Evolutionary conservation across 2,113 vertebrate genomes (phyloP).

Genomic region (Nesogale talazaci): DNA sequence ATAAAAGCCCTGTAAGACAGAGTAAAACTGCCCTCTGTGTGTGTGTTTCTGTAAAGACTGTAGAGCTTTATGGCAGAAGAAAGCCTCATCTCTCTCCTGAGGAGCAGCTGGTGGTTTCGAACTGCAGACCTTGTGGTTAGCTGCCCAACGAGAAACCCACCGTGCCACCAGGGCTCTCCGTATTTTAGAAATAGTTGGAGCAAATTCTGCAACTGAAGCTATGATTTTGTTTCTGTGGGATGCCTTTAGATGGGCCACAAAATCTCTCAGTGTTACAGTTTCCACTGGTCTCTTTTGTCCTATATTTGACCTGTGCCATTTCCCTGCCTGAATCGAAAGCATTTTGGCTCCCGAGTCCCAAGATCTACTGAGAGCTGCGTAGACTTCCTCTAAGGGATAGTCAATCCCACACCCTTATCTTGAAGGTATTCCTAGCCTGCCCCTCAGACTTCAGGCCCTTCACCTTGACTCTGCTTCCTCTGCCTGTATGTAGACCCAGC

Average conservation of each 20-base stretch:
- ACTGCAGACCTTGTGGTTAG: too few relatives aligned
- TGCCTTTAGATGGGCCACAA: not conserved
- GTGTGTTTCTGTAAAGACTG: too few relatives aligned
- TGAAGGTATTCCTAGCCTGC: not conserved
- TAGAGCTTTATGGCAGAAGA: too few relatives aligned
- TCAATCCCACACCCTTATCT: not conserved
- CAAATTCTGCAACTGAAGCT: too few relatives aligned
- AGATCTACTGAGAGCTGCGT: not conserved
- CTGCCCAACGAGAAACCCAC: too few relatives aligned
- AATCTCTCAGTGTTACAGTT: not conserved
- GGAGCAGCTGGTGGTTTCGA: too few relatives aligned
- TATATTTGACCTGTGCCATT: not conserved
- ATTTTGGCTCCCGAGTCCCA: not conserved
- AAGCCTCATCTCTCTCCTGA: too few relatives aligned
- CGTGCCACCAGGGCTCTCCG: too few relatives aligned
- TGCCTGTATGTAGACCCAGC: not conserved
- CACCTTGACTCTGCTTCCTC: not conserved
- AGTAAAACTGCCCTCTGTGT: too few relatives aligned
- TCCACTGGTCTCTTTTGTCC: not conserved
- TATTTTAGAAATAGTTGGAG: too few relatives aligned
- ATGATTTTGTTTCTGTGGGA: too few relatives aligned
- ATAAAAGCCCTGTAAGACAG: too few relatives aligned
- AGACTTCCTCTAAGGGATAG: not conserved
- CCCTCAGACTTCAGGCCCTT: not conserved
- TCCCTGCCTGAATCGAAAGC: not conserved